Evolutionary conservation across 1,140 invertebrate species (phyloP), one percentile per base, ranked within the genome.

Genomic region (Hycleus cichorii): DNA sequence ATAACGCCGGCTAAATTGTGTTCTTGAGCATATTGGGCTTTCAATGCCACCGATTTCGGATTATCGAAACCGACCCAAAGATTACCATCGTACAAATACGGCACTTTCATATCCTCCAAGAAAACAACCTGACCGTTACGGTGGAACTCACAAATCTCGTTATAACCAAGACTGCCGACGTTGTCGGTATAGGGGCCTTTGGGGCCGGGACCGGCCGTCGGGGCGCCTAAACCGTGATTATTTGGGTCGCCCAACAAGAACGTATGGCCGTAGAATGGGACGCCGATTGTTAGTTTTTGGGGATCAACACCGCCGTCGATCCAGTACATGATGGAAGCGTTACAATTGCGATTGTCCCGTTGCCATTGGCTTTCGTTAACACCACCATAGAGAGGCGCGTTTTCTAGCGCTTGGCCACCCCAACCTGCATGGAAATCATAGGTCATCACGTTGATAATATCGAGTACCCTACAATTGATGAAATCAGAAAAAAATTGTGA

Each of bases 381-480:
- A 54, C 90, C 90, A 0, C 83, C 67, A 64, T 86, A 89, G 58
- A 92, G 76, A 0, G 90, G 90, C 0, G 89, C 82, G 12, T 91
- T 82, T 66, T 92, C 89, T 2, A 88, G 87, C 2, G 90, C 91
- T 61, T 82, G 83, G 58, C 87, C 88, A 60, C 89, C 88, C 81
- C 88, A 89, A 60, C 88, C 83, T 0, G 89, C 89, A 63, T 92
- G 90, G 68, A 83, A 93, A 64, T 93, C 90, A 64, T 93, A 93
- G 2, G 87, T 83, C 83, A 92, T 92, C 2, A 94, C 83, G 1
- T 84, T 80, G 10, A 84, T 77, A 86, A 90, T 93, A 69, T 93
- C 90, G 11, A 93, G 76, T 32, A 69, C 85, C 79, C 57, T 80
- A 76, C 1, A 84, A 80, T 1, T 24, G 6, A 26, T 44, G n/a